These are phyloP conservation scores for Torymus aiolomorphi DNA, from an alignment of 2,888 invertebrate genomes.

Conservation along the genomic window DNA sequence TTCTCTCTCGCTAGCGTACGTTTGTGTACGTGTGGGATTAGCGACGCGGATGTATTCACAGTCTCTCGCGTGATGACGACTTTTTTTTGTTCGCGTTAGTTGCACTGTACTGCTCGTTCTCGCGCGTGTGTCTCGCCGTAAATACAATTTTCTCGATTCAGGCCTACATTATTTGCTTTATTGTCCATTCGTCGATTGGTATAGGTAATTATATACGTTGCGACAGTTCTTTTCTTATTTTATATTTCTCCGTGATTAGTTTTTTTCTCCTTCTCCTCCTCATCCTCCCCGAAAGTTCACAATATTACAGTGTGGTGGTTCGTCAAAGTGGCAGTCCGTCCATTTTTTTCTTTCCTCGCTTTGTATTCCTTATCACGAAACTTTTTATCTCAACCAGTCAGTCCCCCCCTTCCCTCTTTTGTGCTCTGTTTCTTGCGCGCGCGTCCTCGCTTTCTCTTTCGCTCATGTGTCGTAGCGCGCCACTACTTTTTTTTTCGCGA, in stretches of 20 bases:
- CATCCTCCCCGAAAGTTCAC: neutral
- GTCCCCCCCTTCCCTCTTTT: too few species aligned
- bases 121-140: neutral
- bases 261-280: too few species aligned
- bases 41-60: slow-evolving; percentile 31
- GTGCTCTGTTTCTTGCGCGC: too few species aligned
- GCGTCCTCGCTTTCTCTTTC: neutral
- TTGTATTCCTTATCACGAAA: neutral
- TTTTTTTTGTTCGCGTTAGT: neutral
- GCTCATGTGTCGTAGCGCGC: slow-evolving; percentile 4
- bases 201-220: slow-evolving; percentile 24
- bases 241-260: too few species aligned
- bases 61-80: slow-evolving; percentile 41
- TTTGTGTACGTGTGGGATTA: too few species aligned
- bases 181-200: slow-evolving; percentile 55
- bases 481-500: slow-evolving; percentile 1
- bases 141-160: slow-evolving; percentile 23
- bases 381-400: too few species aligned
- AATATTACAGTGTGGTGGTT: neutral
- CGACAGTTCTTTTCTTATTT: slow-evolving; percentile 4
- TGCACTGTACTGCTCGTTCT: neutral
- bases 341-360: neutral
- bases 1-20: too few species aligned
- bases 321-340: slow-evolving; percentile 50
- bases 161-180: slow-evolving; percentile 41